Conservation (phyloP, 2,888 invertebrate species). For the Notocelia uddmanniana region DNA sequence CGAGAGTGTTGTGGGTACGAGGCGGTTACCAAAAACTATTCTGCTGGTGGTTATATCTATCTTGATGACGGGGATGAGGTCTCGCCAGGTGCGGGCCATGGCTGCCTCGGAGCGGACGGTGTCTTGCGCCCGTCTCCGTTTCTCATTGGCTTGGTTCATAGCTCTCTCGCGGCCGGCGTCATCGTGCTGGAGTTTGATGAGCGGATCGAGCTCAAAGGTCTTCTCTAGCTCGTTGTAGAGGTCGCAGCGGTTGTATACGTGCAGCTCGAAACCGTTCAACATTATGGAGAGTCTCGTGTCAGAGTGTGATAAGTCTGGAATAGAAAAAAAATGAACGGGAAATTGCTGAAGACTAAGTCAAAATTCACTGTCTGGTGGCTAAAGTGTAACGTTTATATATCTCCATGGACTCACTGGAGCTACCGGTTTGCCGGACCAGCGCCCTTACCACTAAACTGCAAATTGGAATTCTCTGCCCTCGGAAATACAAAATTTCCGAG, state of each 20-base stretch:
- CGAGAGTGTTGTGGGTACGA: constrained; percentile 97
- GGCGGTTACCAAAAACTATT: constrained; percentile 97
- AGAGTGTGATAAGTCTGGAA: constrained; percentile 95
- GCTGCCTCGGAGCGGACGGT: constrained; percentile 91
- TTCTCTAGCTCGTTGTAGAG: constrained; percentile 95
- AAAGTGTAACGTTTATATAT: no score
- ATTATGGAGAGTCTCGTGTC: constrained; percentile 96
- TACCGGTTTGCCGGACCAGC: no score
- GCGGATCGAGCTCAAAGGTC: constrained; percentile 93
- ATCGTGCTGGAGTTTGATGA: constrained; percentile 89
- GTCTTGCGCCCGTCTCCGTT: constrained; percentile 80
- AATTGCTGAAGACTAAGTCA: no score
- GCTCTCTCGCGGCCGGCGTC: constrained; percentile 84
- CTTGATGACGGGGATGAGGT: constrained; percentile 98
- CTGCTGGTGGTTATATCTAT: constrained; percentile 96
- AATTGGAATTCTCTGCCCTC: no score
- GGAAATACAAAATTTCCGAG: no score
- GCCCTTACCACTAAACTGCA: no score
- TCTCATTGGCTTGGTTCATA: constrained; percentile 88
- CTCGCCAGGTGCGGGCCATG: constrained; percentile 96
- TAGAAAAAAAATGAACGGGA: neutral
- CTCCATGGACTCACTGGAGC: no score
- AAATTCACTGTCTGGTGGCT: no score
- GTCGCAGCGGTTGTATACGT: constrained; percentile 96
- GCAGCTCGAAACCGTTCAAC: constrained; percentile 97